Base-by-base conservation (phyloP, 2,797 vertebrate species). In the Amblyraja radiata region DNA sequence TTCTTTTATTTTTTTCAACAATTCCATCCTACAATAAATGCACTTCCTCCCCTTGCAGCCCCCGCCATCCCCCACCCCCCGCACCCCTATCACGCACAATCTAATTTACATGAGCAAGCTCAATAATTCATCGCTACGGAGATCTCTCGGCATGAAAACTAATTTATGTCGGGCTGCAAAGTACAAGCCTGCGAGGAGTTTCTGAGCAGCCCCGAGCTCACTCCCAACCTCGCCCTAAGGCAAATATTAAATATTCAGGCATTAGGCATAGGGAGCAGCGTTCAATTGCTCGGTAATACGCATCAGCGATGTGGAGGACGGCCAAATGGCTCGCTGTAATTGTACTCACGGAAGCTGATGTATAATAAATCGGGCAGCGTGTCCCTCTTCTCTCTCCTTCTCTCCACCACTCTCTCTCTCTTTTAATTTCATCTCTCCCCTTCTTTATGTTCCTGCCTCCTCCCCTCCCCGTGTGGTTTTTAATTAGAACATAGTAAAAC, bases 191-290 rank as follows among this genome's bases (percentile, higher is more conserved):
- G 28, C 28, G 28, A 25, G 28, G 5, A 32, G 11, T 7, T 23
- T 32, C 58, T 86, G 25, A 58, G n/a, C 28, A n/a, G 83, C 83
- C 83, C 71, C 65, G n/a, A 68, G 88, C 32, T 18, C 65, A 68
- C 65, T 39, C 1, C 8, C 18, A 46, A 71, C 68, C 7, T 71
- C 18, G 88, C 88, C 86, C 32, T 1, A 90, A 71, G 88, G 88
- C 88, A 90, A 90, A 71, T 90, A 90, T 90, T 90, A 90, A 71
- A 90, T 90, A 90, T 90, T 65, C 88, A 90, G 23, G 0, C 65
- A 68, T 1, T 65, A 39, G 65, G 88, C 88, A 46, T 4, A 5
- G 65, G 16, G 65, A 32, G 5, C 16, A 11, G 63, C 11, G 18
- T n/a, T 18, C 81, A 63, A n/a, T 86, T 63, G 58, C 58, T n/a